These are phyloP conservation scores for Pseudomyrmex concolor DNA, from an alignment of 1,140 invertebrate genomes.

Conservation along the genomic window DNA sequence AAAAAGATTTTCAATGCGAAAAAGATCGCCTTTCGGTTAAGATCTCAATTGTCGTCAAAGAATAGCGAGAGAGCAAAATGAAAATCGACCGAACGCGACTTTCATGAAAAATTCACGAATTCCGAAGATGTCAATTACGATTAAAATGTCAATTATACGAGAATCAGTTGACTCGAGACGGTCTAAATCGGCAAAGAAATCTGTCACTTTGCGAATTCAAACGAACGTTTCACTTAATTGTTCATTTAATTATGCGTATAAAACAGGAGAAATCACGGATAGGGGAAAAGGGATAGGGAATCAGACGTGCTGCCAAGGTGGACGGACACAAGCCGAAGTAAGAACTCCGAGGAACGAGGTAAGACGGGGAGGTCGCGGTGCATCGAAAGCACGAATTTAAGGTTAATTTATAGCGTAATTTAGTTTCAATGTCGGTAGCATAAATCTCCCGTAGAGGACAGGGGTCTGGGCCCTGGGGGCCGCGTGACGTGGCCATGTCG, in stretches of 20 bases:
- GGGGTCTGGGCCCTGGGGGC: conserved; percentile 33
- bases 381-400: conserved; percentile 70
- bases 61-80: no score
- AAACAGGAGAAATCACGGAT: not conserved
- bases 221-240: conserved; percentile 21
- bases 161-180: no score
- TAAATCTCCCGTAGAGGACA: conserved; percentile 70
- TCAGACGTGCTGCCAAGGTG: not conserved
- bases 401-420: conserved; percentile 76
- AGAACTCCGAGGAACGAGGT: not conserved
- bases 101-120: no score
- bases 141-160: no score
- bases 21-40: no score
- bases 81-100: no score
- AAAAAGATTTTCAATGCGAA: no score
- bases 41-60: no score
- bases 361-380: conserved; percentile 30
- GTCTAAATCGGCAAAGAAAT: not conserved
- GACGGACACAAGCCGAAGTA: not conserved
- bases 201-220: not conserved
- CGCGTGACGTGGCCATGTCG: conserved; percentile 32
- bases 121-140: no score
- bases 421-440: conserved; percentile 73
- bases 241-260: conserved; percentile 23
- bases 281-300: no score